Evolutionary conservation across 1,140 invertebrate genomes (phyloP), one percentile per base, ranked within the genome.

Genomic region (Gonatopus flavifemur): DNA sequence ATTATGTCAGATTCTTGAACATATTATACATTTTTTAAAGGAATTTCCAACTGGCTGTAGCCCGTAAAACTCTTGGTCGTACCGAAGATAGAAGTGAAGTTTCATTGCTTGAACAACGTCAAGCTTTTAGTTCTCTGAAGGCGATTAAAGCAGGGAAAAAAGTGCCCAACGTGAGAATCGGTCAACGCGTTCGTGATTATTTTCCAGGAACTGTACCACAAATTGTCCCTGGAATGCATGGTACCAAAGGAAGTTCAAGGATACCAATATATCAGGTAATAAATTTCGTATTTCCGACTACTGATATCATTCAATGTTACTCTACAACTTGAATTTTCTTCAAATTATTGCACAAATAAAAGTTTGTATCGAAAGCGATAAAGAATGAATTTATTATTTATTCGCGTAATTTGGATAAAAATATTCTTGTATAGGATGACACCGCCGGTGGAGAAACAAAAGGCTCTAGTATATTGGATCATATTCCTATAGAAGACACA

Each of bases 81-180:
- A 55, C 76, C 55, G 71, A 86, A 57, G 65, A 86, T 68, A 74
- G 77, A 70, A 71, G 80, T 51, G 81, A 73, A 61, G 69, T 72
- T 54, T 80, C 79, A 30, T 74, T 86, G 44, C 73, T 83, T 1
- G 85, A 88, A 64, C 86, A 86, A 55, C 79, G 89, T 49, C 82
- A 86, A 57, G 88, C 87, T 13, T 76, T 91, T 49, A 88, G 86
- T 50, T 88, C 86, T 7, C 69, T 89, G 32, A 77, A 80, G 56
- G 78, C 83, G 3, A 84, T 86, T 56, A 85, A 84, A 60, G 74
- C 81, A 57, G 72, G 74, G 1, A 77, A 76, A 53, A 82, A 70
- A 35, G 78, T 81, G 5, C 70, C 76, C 5, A 78, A 64, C 33
- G 39, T 79, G 16, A 69, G 82, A 20, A 80, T 78, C 0, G 81